Evolutionary conservation across 1,140 invertebrate genomes (phyloP), one percentile per base, ranked within the genome.

Genomic region (Frieseomelitta varia): DNA sequence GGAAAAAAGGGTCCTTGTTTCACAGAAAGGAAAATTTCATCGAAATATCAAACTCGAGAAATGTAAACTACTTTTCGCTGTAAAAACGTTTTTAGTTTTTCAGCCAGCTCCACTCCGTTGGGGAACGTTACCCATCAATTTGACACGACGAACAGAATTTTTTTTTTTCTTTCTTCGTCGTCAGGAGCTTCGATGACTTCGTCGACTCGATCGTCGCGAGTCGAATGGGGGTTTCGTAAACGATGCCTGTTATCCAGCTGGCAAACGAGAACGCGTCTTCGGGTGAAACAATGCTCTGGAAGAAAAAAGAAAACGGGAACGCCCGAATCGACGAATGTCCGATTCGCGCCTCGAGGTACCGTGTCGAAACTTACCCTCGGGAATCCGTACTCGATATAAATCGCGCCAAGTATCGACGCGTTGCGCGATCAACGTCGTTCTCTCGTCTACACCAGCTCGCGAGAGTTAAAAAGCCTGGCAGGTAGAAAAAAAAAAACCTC

Each of bases 271-370:
- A 63, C 71, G 75, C 56, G 74, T 83, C 80, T 58, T 73, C 21
- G 21, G 14, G 53, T 17, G 21, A 69, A 85, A 88, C 87, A 88
- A 88, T 88, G 69, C 34, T 0, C 2, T 51, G 24, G 34, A 87
- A 73, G 69, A 34, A 47, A 47, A 47, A 47, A 47, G 8, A 47
- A 47, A 39, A 39, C 0, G 39, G 39, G 53, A n/a, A 30, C 65
- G 77, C 30, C 68, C 39, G 61, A 11, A 68, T 86, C 81, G 73
- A 51, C 65, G 61, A 53, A 85, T 80, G n/a, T 76, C 67, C 76
- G 51, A 79, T 84, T 61, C 51, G 27, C 27, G 39, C 39, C 39
- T 39, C 39, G 39, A 39, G 39, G 4, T 0, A 30, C 30, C 30
- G 30, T n/a, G n/a, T 30, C 39, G 39, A 4, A 6, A 6, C 6